Conservation (phyloP, 2,888 invertebrate genomes). For the Mylabris sibirica region DNA sequence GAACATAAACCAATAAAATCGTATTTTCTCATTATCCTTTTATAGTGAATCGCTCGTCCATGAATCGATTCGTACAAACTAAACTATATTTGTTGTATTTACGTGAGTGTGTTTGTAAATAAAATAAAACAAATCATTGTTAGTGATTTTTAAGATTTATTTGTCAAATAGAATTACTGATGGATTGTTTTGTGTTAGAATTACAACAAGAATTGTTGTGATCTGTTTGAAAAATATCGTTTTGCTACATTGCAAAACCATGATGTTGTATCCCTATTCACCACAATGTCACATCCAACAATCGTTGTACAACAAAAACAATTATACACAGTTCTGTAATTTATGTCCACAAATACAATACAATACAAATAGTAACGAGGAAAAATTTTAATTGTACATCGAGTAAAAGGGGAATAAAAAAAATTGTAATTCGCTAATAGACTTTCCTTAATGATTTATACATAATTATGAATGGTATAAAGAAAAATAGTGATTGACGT, state of each 20-base stretch:
- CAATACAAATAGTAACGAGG: not conserved
- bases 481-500: not conserved
- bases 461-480: not conserved
- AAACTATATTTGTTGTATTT: not conserved
- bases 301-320: not conserved
- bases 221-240: not conserved
- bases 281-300: slow-evolving; percentile 7
- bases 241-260: not conserved
- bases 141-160: not conserved
- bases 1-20: not conserved
- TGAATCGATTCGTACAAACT: not conserved
- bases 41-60: not conserved
- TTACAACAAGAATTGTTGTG: not conserved
- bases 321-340: not conserved
- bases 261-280: not conserved
- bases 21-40: not conserved
- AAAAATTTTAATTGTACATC: not conserved
- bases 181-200: not conserved
- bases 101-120: not conserved
- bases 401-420: not conserved
- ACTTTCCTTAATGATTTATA: not conserved
- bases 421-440: not conserved
- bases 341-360: not conserved
- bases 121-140: not conserved
- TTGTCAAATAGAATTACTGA: not conserved